Evolutionary conservation across 2,888 invertebrate genomes (phyloP).

Genomic region (Eristalis intricaria): DNA sequence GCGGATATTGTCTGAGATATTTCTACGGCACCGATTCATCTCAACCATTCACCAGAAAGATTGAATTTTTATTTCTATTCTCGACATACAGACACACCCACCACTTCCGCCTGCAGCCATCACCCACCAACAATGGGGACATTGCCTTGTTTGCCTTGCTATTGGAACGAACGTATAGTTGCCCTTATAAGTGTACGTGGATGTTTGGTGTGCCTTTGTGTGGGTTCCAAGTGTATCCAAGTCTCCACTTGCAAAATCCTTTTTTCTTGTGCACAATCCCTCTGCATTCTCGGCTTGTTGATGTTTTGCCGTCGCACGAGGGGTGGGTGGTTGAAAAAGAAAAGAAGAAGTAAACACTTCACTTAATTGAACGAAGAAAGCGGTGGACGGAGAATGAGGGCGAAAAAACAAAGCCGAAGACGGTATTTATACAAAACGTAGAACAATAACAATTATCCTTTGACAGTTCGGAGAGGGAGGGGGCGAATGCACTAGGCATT

Average conservation of each 20-base stretch:
- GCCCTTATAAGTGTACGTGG: not conserved
- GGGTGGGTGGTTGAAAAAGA: not conserved
- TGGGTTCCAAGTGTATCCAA: constrained; percentile 3
- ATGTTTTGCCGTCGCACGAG: not conserved
- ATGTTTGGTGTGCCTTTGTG: constrained; percentile 28
- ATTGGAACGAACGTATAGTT: constrained; percentile 22
- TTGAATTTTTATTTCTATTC: constrained; percentile 17
- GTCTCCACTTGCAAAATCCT: constrained; percentile 5
- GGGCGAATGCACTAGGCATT: constrained; percentile 30
- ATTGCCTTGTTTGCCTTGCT: constrained; percentile 26
- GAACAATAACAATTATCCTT: constrained; percentile 62
- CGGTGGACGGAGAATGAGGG: not conserved
- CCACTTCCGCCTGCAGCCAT: not conserved
- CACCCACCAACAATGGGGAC: constrained; percentile 19
- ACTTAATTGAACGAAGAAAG: constrained; percentile 56
- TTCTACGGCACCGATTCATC: constrained; percentile 32
- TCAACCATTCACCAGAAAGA: constrained; percentile 18
- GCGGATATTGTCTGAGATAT: constrained; percentile 41
- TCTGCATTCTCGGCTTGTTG: constrained; percentile 9
- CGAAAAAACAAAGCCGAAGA: not conserved
- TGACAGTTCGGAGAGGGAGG: constrained; percentile 42
- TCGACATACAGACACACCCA: not conserved
- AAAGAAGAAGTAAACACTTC: constrained; percentile 53
- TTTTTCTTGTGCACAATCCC: not conserved
- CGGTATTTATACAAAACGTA: constrained; percentile 13